Evolutionary conservation across 2,113 vertebrate genomes (phyloP), one percentile per base, ranked within the genome.

Genomic region (Nothobranchius furzeri): DNA sequence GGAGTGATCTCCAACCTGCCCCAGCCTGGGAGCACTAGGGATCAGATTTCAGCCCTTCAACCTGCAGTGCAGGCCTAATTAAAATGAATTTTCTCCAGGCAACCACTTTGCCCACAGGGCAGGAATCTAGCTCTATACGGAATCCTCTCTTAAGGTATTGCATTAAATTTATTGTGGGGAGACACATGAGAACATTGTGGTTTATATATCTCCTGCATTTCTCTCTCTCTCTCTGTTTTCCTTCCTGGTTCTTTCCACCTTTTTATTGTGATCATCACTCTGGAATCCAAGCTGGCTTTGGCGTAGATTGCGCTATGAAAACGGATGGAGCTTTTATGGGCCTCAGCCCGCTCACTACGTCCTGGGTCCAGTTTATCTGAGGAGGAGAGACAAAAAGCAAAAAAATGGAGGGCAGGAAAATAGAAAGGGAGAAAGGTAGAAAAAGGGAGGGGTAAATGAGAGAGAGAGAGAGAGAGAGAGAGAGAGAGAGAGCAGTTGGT

Each of bases 31-130:
- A 87, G 85, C 80, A 64, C 85, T n/a, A 59, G 70, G 84, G 86
- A 90, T 91, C 90, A 87, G 84, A 87, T 92, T 90, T 90, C 88
- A 89, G 83, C 87, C 89, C 83, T 84, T 90, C 85, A 86, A 84
- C 89, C 88, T 91, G 86, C 80, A 87, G 86, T 85, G 85, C 87
- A 83, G 76, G 80, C 82, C 88, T 93, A 92, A 92, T 93, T 93
- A 92, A 93, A 91, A 92, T 91, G 82, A 91, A 92, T 91, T 92
- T 92, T 92, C 88, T 91, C 87, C 77, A 90, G 85, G 87, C 86
- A 84, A 89, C 88, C 87, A 86, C 88, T 88, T 90, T 88, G 87
- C 89, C 91, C 87, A 87, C 75, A 80, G 90, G 90, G 83, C 86
- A 85, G 71, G 86, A 89, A 87, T 90, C 79, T 79, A 64, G 83